Evolutionary conservation across 2,888 invertebrate genomes (phyloP).

Genomic region (Caenorhabditis wallacei): DNA sequence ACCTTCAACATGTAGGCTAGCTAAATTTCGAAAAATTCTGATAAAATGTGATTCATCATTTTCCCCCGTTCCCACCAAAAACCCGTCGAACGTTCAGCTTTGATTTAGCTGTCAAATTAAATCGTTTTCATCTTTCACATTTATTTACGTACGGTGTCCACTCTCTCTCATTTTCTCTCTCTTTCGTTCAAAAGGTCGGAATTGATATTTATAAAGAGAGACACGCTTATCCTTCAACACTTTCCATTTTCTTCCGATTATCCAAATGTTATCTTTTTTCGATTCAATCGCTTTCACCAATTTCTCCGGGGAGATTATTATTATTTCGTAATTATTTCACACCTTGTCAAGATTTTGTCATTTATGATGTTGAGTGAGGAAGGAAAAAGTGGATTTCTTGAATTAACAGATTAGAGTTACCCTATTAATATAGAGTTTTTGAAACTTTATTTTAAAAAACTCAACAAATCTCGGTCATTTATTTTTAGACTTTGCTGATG

Average conservation of each 20-base stretch:
- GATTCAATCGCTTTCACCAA: constrained; percentile 15
- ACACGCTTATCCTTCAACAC: constrained; percentile 45
- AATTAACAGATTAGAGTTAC: too few species aligned
- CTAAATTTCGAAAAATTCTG: too few species aligned
- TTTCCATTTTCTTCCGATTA: constrained; percentile 41
- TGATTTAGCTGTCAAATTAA: constrained; percentile 42
- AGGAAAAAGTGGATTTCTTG: not conserved
- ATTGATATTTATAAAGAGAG: constrained; percentile 6
- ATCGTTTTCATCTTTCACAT: constrained; percentile 14
- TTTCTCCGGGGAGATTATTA: not conserved
- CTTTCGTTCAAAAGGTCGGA: constrained; percentile 12
- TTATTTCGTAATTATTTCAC: constrained; percentile 22
- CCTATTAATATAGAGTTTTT: too few species aligned
- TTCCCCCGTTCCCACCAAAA: not conserved
- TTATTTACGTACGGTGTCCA: constrained; percentile 39
- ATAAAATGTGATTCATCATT: not conserved
- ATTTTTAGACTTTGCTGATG: too few species aligned
- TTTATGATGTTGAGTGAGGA: not conserved
- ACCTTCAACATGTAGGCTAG: too few species aligned
- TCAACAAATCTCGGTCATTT: too few species aligned
- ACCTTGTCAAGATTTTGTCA: constrained; percentile 38
- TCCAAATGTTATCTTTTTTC: constrained; percentile 60
- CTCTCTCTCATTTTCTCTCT: constrained; percentile 5
- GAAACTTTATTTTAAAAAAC: too few species aligned
- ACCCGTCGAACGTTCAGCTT: constrained; percentile 4